Conservation (phyloP, 2,888 invertebrate species). For the Synergus gifuensis region DNA sequence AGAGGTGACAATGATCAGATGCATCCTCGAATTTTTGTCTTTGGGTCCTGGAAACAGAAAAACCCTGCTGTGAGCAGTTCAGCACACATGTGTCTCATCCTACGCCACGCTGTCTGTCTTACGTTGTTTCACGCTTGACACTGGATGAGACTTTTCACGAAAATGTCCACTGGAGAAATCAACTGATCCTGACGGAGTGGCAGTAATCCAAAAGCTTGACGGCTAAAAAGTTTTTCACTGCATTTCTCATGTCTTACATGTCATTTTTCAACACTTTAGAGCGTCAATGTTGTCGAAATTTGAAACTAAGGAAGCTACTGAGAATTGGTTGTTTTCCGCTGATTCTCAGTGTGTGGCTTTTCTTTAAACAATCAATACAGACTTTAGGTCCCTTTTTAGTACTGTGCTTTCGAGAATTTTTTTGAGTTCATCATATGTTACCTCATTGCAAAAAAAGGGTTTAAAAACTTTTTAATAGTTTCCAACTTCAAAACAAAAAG, state of each 20-base stretch:
- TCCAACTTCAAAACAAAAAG: neutral
- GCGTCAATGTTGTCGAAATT: constrained; percentile 4
- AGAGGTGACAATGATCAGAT: neutral
- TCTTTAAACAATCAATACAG: neutral
- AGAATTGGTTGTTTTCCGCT: neutral
- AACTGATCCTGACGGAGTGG: constrained; percentile 28
- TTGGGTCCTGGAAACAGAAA: neutral
- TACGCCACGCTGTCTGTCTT: neutral
- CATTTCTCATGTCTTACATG: constrained; percentile 1
- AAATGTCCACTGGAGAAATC: neutral
- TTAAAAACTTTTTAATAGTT: too few species aligned
- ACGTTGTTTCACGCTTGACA: constrained; percentile 2
- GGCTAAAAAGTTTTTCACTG: neutral
- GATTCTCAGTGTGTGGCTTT: neutral
- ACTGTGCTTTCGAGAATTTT: too few species aligned
- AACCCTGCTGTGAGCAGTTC: constrained; percentile 27
- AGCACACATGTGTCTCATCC: constrained; percentile 32
- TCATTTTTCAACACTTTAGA: constrained; percentile 32
- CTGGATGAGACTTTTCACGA: constrained; percentile 12
- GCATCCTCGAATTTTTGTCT: neutral
- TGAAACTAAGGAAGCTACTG: neutral
- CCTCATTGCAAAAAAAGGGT: too few species aligned
- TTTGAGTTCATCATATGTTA: too few species aligned
- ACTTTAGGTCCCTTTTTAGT: neutral
- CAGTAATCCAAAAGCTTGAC: constrained; percentile 31